Percentiles rank a stretch among this genome's conserved stretches.
Evolutionary conservation across 2,888 invertebrate genomes (phyloP).

Genomic region (Teinopalpus imperialis): DNA sequence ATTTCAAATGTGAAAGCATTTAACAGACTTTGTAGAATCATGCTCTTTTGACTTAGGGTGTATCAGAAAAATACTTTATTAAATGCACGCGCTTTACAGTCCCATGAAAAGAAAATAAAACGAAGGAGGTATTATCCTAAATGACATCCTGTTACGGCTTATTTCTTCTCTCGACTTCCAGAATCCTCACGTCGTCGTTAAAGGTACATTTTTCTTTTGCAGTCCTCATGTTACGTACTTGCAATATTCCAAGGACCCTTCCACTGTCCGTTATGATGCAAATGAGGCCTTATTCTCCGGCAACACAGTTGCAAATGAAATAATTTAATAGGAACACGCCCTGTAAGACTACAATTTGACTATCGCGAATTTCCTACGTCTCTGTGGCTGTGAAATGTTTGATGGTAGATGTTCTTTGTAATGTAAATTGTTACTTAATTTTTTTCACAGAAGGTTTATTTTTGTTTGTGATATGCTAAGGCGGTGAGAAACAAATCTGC

Average conservation of each 20-base stretch:
- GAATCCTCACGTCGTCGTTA: constrained; percentile 77
- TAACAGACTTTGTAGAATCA: too few species aligned
- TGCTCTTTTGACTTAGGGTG: too few species aligned
- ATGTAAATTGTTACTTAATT: constrained; percentile 55
- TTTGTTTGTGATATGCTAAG: constrained; percentile 47
- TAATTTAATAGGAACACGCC: constrained; percentile 74
- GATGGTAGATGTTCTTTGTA: constrained; percentile 44
- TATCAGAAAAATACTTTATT: constrained; percentile 2
- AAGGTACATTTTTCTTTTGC: constrained; percentile 81
- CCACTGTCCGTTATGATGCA: constrained; percentile 52
- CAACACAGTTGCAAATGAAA: constrained; percentile 76
- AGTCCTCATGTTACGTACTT: constrained; percentile 75
- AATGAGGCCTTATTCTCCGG: constrained; percentile 69
- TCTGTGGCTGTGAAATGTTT: constrained; percentile 58
- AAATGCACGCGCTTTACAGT: constrained; percentile 17
- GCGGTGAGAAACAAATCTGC: constrained; percentile 79
- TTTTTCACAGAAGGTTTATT: constrained; percentile 53
- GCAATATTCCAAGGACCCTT: constrained; percentile 71
- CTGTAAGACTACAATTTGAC: constrained; percentile 82
- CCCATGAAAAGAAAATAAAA: constrained; percentile 63
- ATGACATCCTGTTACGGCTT: constrained; percentile 80
- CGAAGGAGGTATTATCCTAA: constrained; percentile 74
- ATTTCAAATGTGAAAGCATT: too few species aligned
- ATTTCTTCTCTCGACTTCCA: constrained; percentile 73
- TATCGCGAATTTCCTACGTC: constrained; percentile 79